These are phyloP conservation scores for Idaea aversata DNA, from an alignment of 2,888 invertebrate genomes.

Conservation along the genomic window DNA sequence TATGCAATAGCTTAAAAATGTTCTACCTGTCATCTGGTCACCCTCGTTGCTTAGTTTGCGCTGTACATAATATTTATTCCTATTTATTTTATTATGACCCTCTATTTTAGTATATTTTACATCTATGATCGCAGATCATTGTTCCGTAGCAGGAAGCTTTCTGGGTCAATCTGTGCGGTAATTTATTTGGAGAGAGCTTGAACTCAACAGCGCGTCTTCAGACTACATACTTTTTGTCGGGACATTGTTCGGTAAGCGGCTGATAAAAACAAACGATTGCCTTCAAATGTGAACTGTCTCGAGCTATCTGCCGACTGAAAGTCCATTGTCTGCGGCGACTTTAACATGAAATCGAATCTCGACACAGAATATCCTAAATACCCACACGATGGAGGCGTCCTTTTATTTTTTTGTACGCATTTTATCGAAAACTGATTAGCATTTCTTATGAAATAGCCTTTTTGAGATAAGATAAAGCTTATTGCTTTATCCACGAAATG, in stretches of 20 bases:
- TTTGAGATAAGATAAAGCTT: not conserved
- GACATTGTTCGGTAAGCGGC: not conserved
- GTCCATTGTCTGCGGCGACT: not conserved
- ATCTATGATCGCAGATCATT: slow-evolving; percentile 39
- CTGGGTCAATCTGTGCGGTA: slow-evolving; percentile 66
- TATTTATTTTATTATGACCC: not conserved
- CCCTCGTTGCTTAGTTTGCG: no score
- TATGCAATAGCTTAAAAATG: no score
- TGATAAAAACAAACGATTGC: not conserved
- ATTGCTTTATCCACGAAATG: not conserved
- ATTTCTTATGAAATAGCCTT: slow-evolving; percentile 1
- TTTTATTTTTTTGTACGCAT: not conserved
- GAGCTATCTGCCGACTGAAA: not conserved
- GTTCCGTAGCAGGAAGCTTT: slow-evolving; percentile 52
- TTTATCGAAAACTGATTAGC: not conserved
- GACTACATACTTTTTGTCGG: slow-evolving; percentile 12
- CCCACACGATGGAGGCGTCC: not conserved
- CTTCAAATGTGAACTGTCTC: not conserved
- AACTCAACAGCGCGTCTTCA: slow-evolving; percentile 35
- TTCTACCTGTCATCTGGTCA: no score
- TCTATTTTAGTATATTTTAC: not conserved
- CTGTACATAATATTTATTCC: not conserved
- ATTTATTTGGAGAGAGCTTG: slow-evolving; percentile 65
- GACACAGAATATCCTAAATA: not conserved
- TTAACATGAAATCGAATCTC: not conserved